Conservation (phyloP, 1,140 invertebrate genomes). For the Drosophila dunni region DNA sequence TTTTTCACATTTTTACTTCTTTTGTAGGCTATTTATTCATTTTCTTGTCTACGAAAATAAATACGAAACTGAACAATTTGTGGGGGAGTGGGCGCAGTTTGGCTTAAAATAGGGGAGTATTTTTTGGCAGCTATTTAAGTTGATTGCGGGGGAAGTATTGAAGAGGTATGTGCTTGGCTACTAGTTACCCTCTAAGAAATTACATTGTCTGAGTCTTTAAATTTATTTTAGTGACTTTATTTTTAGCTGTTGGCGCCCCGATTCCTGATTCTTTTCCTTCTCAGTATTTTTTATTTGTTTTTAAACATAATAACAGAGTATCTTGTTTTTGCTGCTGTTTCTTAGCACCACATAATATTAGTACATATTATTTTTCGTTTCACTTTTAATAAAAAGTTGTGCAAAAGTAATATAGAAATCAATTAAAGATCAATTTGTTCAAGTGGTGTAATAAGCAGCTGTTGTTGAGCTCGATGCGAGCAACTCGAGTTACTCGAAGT, state of each 20-base stretch:
- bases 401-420: constrained; percentile 30
- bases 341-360: not conserved
- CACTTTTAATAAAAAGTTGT: constrained; percentile 6
- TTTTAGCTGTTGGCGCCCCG: not conserved
- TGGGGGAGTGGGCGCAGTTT: constrained; percentile 2
- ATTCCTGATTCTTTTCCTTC: not conserved
- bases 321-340: too few species aligned
- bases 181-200: not conserved
- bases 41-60: constrained; percentile 56
- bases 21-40: constrained; percentile 58
- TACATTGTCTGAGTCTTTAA: not conserved
- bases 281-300: too few species aligned
- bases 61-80: constrained; percentile 9
- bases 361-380: not conserved
- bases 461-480: not conserved
- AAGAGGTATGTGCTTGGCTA: not conserved
- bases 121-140: constrained; percentile 44
- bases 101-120: constrained; percentile 29
- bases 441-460: constrained; percentile 40
- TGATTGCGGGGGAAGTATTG: constrained; percentile 11
- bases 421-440: constrained; percentile 73
- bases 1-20: not conserved
- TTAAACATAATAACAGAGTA: too few species aligned
- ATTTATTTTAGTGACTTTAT: not conserved
- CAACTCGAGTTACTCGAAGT: not conserved